phyloP scores from a whole-genome alignment of 2,113 vertebrate genomes.

The Prietella phreatophila region DNA sequence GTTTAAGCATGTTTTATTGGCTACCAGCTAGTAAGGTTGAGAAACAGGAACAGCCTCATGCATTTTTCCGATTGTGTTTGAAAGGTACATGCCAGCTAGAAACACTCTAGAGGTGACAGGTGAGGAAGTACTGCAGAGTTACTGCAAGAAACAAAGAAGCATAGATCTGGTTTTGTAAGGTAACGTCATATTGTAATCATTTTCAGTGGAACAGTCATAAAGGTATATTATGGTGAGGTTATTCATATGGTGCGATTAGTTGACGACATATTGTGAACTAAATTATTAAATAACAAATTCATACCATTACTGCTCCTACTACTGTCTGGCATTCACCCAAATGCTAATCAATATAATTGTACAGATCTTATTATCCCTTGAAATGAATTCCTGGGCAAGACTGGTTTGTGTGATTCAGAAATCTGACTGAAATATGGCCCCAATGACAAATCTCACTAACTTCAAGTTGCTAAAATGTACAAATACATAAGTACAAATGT shows the following conservation, averaged over 20 bases:
- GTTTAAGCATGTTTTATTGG: too few species aligned
- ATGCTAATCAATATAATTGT: background rate
- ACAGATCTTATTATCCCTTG: background rate
- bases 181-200: too few species aligned
- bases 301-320: background rate
- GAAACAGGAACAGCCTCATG: too few species aligned
- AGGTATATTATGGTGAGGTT: background rate
- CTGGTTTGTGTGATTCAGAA: background rate
- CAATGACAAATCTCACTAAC: background rate
- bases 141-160: too few species aligned
- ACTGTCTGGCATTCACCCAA: background rate
- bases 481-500: background rate
- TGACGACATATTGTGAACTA: background rate
- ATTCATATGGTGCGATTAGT: background rate
- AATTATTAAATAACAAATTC: background rate
- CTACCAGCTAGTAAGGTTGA: too few species aligned
- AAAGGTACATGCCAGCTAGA: too few species aligned
- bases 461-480: background rate
- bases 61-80: too few species aligned
- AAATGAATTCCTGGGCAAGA: background rate
- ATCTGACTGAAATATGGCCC: background rate
- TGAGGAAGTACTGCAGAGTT: too few species aligned
- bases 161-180: too few species aligned
- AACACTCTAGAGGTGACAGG: too few species aligned
- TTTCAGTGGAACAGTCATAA: background rate